phyloP scores from a whole-genome alignment of 2,797 vertebrate genomes.

The Bryconaethiops microstoma region DNA sequence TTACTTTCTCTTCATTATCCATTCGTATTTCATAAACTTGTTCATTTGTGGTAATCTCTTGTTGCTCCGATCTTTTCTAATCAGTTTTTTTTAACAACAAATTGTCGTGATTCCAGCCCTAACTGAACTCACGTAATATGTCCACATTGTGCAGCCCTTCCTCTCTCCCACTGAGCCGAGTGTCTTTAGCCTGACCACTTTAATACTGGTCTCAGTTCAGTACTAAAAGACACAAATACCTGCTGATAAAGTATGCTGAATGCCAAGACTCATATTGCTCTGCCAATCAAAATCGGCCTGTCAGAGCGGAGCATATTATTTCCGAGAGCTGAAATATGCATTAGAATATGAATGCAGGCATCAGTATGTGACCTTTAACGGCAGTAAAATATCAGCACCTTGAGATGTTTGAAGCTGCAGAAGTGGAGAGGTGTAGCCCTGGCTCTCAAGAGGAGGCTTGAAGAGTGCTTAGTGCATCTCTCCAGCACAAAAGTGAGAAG shows the following conservation, averaged over 20 bases:
- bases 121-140: background rate
- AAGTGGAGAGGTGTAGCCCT: background rate
- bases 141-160: background rate
- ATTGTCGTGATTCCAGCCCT: too few relatives aligned
- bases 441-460: slow-evolving; percentile 17
- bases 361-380: slow-evolving; percentile 53
- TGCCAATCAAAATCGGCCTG: slow-evolving; percentile 63
- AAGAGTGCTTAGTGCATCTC: slow-evolving; percentile 23
- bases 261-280: slow-evolving; percentile 63
- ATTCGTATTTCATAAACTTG: too few relatives aligned
- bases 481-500: slow-evolving; percentile 13
- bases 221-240: background rate
- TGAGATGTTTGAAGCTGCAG: slow-evolving; percentile 12
- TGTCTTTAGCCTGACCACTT: background rate
- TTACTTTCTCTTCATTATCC: too few relatives aligned
- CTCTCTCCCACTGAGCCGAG: background rate
- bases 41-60: too few relatives aligned
- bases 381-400: slow-evolving; percentile 29
- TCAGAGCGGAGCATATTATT: slow-evolving; percentile 59
- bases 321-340: slow-evolving; percentile 48
- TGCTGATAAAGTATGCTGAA: slow-evolving; percentile 57
- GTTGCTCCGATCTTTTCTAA: too few relatives aligned
- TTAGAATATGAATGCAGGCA: slow-evolving; percentile 49
- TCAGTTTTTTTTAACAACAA: too few relatives aligned
- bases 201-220: slow-evolving; percentile 1